Evolutionary conservation across 2,113 vertebrate species (phyloP), one percentile per base, ranked within the genome.

Genomic region (Ptilonorhynchus violaceus): DNA sequence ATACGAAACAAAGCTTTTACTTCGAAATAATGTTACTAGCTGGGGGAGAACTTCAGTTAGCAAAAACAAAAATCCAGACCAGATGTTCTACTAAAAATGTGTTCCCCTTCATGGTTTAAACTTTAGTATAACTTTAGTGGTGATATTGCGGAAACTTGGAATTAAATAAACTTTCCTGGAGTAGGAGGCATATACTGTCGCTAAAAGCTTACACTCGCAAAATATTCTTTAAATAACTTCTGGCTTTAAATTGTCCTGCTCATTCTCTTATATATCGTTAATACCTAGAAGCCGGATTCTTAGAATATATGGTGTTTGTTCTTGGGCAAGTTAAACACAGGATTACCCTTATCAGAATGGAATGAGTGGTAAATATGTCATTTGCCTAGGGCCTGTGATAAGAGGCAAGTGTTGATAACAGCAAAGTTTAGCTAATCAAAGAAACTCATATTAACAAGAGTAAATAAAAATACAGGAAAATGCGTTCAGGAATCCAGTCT

Each of bases 341-440:
- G 97, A 95, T 98, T 97, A 98, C 84, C 93, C 97, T 98, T 98
- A 98, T 98, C 97, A 97, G 85, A 91, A 92, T 93, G 96, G 97
- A 98, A 97, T 97, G 87, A 97, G 96, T 97, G 97, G 97, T 98
- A 98, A 98, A 97, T 97, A 98, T 98, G 97, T 97, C 96, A 96
- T 96, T 98, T 70, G 94, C 96, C 95, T 92, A 95, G 93, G 92
- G 97, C 96, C 66, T 69, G 68, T 69, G 96, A 98, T 98, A 98
- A 98, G 97, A 97, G 81, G 88, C 92, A 93, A 97, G 96, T 94
- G 93, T 96, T 95, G 98, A 97, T 98, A 98, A 97, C 95, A 94
- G 96, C 46, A 63, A 88, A 97, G 96, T 97, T 96, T 94, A 96
- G 91, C 96, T 98, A 98, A 98, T 98, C 97, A 97, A 97, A 98